Conservation (phyloP, 2,797 vertebrate genomes). For the Hoplostethus atlanticus region DNA sequence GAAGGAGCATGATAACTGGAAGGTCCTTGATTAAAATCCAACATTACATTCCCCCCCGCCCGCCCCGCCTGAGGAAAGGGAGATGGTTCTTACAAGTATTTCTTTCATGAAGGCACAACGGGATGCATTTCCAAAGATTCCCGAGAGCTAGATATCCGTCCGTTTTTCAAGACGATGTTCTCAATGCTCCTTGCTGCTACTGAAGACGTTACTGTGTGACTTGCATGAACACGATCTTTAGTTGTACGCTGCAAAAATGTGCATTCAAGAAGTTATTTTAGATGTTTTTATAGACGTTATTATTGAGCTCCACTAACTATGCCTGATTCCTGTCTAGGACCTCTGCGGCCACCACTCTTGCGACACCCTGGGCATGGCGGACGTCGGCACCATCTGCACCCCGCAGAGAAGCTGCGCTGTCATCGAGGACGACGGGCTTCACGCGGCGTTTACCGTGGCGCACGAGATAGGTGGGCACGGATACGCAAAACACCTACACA, state of each 20-base stretch:
- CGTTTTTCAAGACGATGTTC: no score
- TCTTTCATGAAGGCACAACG: no score
- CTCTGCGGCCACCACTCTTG: conserved; percentile 99
- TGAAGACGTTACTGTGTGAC: no score
- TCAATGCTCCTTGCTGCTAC: no score
- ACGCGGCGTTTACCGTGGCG: conserved; percentile 97
- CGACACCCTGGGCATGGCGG: conserved; percentile 99
- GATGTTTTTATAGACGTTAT: no score
- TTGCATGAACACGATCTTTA: no score
- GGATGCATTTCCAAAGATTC: no score
- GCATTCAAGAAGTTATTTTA: no score
- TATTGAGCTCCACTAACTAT: conserved; percentile 55
- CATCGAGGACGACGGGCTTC: conserved; percentile 98
- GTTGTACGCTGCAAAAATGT: no score
- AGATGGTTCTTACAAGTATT: no score
- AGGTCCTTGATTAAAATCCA: neutral
- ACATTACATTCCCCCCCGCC: neutral
- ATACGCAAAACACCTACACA: conserved; percentile 7
- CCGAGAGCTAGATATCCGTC: no score
- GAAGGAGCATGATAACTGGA: conserved; percentile 1
- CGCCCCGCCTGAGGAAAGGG: no score
- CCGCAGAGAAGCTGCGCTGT: conserved; percentile 98
- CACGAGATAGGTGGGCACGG: conserved; percentile 93
- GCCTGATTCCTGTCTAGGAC: conserved; percentile 89
- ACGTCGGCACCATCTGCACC: conserved; percentile 98